Evolutionary conservation across 30 jellyfish, hydroid and myxozoan species (phyloP).

Genomic region (Rhopilema esculentum): DNA sequence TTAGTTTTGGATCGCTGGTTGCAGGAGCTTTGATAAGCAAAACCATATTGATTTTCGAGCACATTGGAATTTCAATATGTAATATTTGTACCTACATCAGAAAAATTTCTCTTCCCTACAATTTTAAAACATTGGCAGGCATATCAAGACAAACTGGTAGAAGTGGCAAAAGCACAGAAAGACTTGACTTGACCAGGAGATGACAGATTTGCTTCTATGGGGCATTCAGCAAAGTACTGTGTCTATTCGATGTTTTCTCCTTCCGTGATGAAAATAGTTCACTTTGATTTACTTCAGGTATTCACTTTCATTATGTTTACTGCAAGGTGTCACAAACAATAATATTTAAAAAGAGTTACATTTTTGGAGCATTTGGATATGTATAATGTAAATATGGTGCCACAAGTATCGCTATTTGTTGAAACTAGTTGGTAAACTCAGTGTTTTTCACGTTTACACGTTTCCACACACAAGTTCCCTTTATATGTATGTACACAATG

Average conservation of each 20-base stretch:
- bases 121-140: constrained; percentile 20
- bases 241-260: constrained; percentile 15
- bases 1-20: constrained; percentile 1
- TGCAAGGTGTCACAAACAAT: neutral
- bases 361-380: neutral
- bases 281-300: constrained; percentile 45
- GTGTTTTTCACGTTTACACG: neutral
- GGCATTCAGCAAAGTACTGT: constrained; percentile 42
- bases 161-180: neutral
- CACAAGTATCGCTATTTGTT: neutral
- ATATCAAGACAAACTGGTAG: constrained; percentile 1
- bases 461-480: neutral
- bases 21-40: constrained; percentile 1
- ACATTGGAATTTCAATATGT: constrained; percentile 14
- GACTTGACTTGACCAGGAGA: constrained; percentile 23
- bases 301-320: neutral
- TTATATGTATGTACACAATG: neutral
- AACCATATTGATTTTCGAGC: constrained; percentile 10
- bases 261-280: constrained; percentile 23
- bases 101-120: constrained; percentile 18
- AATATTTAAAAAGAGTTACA: neutral
- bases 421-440: neutral
- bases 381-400: neutral
- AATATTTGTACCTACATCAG: constrained; percentile 42
- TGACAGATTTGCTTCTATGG: constrained; percentile 63